phyloP scores from a whole-genome alignment of 2,888 invertebrate species.

The Drosophila paucipuncta region DNA sequence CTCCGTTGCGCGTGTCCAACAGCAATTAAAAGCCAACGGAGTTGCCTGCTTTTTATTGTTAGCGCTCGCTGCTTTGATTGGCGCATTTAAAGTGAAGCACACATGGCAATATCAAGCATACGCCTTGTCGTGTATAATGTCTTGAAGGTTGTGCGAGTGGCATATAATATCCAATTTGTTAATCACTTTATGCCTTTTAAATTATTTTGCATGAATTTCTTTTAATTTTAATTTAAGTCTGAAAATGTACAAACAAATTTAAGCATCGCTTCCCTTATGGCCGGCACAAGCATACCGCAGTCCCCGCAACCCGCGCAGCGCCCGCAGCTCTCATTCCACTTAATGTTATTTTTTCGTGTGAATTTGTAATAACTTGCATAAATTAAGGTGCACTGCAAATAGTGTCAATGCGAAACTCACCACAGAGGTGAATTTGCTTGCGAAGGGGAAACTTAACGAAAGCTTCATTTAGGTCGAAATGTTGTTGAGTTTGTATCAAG shows the following conservation, averaged over 20 bases:
- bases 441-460: conserved; percentile 56
- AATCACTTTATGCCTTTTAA: conserved; percentile 65
- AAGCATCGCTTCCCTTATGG: conserved; percentile 67
- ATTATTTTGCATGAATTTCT: conserved; percentile 50
- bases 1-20: conserved; percentile 60
- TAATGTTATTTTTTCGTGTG: conserved; percentile 80
- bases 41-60: conserved; percentile 70
- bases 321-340: conserved; percentile 4
- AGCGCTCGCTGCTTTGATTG: conserved; percentile 68
- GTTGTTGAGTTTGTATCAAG: conserved; percentile 23
- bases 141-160: conserved; percentile 21
- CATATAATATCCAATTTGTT: conserved; percentile 38
- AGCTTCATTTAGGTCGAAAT: conserved; percentile 41
- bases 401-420: conserved; percentile 40
- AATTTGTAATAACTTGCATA: conserved; percentile 80
- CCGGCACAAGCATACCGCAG: conserved; percentile 22
- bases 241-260: conserved; percentile 48
- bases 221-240: conserved; percentile 31
- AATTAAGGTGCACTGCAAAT: conserved; percentile 66
- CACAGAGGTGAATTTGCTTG: not conserved
- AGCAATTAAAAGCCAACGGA: conserved; percentile 71
- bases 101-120: conserved; percentile 45
- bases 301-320: not conserved
- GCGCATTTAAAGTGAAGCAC: conserved; percentile 63
- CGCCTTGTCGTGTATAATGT: conserved; percentile 13